A percentile compares a stretch with the other conserved stretches of the same genome.
Conservation (phyloP, 2,888 invertebrate species). For the Ptychoptera albimana region DNA sequence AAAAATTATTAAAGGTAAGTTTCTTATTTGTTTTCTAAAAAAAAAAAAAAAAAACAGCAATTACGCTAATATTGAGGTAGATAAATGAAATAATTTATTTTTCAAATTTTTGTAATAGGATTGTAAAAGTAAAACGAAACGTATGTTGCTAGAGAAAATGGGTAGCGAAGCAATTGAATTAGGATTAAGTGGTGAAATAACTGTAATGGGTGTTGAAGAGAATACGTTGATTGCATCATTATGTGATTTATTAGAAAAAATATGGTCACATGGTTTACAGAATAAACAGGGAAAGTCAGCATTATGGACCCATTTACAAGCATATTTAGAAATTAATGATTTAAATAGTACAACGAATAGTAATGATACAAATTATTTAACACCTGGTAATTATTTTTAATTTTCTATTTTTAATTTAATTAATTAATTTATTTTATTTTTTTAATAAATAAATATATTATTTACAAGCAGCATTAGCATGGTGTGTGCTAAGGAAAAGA, state of each 20-base stretch:
- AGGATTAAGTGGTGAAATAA: slow-evolving; percentile 69
- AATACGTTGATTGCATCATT: slow-evolving; percentile 95
- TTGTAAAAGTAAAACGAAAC: slow-evolving; percentile 87
- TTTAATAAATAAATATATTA: neutral
- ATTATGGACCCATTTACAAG: slow-evolving; percentile 86
- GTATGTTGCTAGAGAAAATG: slow-evolving; percentile 98
- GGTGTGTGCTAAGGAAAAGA: slow-evolving; percentile 82
- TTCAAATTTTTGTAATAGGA: slow-evolving; percentile 37
- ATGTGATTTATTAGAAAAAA: slow-evolving; percentile 90
- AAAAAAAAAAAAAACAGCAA: slow-evolving; percentile 1
- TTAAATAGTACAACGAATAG: slow-evolving; percentile 36
- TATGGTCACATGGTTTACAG: slow-evolving; percentile 95
- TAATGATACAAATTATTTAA: slow-evolving; percentile 36
- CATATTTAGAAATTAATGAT: slow-evolving; percentile 75
- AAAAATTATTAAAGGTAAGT: slow-evolving; percentile 79
- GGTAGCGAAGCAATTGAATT: slow-evolving; percentile 91
- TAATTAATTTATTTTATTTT: too few species aligned
- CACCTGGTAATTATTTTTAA: slow-evolving; percentile 31
- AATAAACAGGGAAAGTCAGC: slow-evolving; percentile 95
- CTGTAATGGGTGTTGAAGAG: slow-evolving; percentile 70
- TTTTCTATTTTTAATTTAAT: neutral
- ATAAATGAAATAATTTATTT: slow-evolving; percentile 4
- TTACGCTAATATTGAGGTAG: too few species aligned
- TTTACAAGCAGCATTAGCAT: slow-evolving; percentile 59
- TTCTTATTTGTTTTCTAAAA: slow-evolving; percentile 8